Base-by-base conservation (phyloP, 2,888 invertebrate species). In the Rhingia rostrata region DNA sequence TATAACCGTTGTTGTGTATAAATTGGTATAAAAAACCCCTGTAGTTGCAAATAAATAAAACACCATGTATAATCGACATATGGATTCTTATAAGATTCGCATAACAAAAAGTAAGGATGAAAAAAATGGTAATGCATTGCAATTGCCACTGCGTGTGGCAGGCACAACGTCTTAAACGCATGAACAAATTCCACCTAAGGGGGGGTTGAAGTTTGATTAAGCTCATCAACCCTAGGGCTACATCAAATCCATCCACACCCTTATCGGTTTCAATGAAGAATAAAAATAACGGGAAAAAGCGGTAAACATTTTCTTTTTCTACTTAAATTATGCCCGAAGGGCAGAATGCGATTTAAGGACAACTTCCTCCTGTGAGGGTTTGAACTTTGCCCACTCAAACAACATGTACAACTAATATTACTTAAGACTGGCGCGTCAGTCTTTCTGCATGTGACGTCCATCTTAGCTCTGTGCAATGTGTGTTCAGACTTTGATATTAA, bases 241-340 rank as follows among this genome's bases (percentile, higher is more conserved):
- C 22, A 22, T 32, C 45, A 49, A 41, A 53, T 66, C 37, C 56
- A 45, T 32, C 7, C 32, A 61, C 37, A 47, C 64, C 53, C 73
- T 79, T 79, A 79, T 79, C 79, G 73, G 60, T 73, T 45, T 14
- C 39, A 12, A 35, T 53, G 53, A 30, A 72, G 58, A 56, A 14
- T n/a, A 4, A 37, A 63, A 58, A 56, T 43, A 33, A 63, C 30
- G 4, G n/a, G 30, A 9, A 37, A 70, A 54, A 80, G 35, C 61
- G 14, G 73, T 54, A 63, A 66, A 67, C 56, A 74, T 47, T 47
- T 51, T 61, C 39, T 64, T 70, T 60, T 63, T 54, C 49, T 54
- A 58, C 81, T 82, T 70, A 77, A 82, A 82, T 82, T 82, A 72
- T 70, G 61, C 82, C 82, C 78, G 10, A 5, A 82, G 82, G 82